phyloP scores from a whole-genome alignment of 2,888 invertebrate genomes.

The Pedicia rivosa region DNA sequence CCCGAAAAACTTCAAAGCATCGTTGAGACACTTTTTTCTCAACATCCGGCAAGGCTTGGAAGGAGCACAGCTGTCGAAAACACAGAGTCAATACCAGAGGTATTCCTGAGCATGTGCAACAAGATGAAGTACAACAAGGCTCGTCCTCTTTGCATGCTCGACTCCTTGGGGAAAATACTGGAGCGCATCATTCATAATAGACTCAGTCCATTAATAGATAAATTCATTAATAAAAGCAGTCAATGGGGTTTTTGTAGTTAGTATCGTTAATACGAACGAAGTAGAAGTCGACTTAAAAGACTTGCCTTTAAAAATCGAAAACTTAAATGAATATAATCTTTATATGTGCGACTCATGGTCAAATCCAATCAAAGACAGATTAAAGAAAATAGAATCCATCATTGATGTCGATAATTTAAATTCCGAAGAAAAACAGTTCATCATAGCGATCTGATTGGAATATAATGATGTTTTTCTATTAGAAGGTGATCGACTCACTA shows the following conservation, averaged over 20 bases:
- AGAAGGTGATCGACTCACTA: constrained; percentile 17
- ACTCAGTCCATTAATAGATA: neutral
- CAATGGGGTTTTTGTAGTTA: neutral
- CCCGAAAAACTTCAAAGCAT: no score
- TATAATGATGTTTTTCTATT: constrained; percentile 18
- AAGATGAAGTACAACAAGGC: no score
- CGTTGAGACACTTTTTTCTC: no score
- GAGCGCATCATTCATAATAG: neutral
- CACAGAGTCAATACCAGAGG: neutral
- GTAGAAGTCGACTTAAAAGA: neutral
- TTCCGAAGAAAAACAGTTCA: neutral
- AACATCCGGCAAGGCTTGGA: no score
- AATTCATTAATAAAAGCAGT: neutral
- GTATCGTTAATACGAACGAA: neutral
- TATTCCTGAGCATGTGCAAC: neutral
- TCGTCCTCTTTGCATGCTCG: no score
- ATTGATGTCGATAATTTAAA: neutral
- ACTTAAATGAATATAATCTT: neutral
- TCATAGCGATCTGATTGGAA: neutral
- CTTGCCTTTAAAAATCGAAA: neutral
- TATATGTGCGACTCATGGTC: neutral
- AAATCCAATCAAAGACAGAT: neutral
- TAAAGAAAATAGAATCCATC: neutral
- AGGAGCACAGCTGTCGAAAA: neutral
- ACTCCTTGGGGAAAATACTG: neutral